A percentile compares a stretch with the other conserved stretches of the same genome.
Conservation (phyloP, 1,140 invertebrate genomes). For the Schmidtea mediterranea region DNA sequence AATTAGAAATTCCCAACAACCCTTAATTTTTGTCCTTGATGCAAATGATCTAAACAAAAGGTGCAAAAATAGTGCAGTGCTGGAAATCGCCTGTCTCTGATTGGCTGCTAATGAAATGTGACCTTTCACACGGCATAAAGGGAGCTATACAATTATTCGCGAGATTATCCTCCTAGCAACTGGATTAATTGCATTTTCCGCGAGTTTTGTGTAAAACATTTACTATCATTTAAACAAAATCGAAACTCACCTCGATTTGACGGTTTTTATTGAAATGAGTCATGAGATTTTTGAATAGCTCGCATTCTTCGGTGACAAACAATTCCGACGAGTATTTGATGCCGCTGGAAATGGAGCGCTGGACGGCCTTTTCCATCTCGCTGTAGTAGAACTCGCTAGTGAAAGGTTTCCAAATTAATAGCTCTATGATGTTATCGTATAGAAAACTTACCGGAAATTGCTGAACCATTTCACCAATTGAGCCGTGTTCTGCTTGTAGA, state of each 20-base stretch:
- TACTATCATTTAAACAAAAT: conserved; percentile 3
- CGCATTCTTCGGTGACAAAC: conserved; percentile 67
- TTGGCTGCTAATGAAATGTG: too few species aligned
- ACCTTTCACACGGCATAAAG: too few species aligned
- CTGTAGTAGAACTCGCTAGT: conserved; percentile 99
- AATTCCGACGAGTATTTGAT: conserved; percentile 69
- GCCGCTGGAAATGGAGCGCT: conserved; percentile 82
- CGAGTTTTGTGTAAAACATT: too few species aligned
- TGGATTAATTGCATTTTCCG: too few species aligned
- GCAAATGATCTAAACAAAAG: too few species aligned
- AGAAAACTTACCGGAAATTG: conserved; percentile 98
- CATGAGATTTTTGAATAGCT: conserved; percentile 86
- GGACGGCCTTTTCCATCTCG: conserved; percentile 98
- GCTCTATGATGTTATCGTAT: too few species aligned
- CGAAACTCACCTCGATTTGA: conserved; percentile 77
- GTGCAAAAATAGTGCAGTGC: too few species aligned
- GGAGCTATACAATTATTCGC: too few species aligned
- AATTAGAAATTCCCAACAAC: conserved; percentile 3
- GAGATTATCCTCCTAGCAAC: too few species aligned
- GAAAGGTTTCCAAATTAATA: too few species aligned
- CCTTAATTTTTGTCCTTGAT: too few species aligned
- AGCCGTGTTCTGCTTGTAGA: conserved; percentile 99
- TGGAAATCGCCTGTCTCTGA: too few species aligned
- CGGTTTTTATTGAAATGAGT: conserved; percentile 99
- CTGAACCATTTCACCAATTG: conserved; percentile 99